phyloP scores from a whole-genome alignment of 2,113 vertebrate species.

The Bubo blakistoni region DNA sequence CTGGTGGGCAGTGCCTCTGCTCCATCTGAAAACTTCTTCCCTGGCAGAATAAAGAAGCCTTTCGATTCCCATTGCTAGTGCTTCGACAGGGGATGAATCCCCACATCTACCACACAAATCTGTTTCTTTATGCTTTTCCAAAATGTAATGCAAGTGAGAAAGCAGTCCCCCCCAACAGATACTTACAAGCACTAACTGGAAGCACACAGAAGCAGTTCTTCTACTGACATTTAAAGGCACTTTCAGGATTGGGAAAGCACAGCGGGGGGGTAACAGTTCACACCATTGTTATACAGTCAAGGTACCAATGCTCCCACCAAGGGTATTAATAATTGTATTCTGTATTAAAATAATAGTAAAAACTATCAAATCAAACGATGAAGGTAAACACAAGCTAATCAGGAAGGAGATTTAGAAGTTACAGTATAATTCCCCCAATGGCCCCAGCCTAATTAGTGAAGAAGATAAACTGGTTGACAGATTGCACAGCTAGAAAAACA shows the following conservation, averaged over 20 bases:
- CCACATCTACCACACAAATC: not conserved
- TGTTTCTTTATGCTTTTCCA: not conserved
- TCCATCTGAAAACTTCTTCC: not conserved
- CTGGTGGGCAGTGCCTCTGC: fast-evolving
- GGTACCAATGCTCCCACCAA: not conserved
- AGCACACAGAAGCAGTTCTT: not conserved
- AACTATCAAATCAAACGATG: not conserved
- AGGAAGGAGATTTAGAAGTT: conserved; percentile 46
- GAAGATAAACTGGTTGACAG: conserved; percentile 63
- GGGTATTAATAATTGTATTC: not conserved
- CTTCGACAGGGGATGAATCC: not conserved
- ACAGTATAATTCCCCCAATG: conserved; percentile 35
- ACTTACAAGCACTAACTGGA: not conserved
- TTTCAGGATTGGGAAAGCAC: not conserved
- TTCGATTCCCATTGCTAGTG: not conserved
- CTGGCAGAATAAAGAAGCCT: not conserved
- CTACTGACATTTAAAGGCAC: not conserved
- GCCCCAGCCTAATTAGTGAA: conserved; percentile 54
- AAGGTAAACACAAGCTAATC: conserved; percentile 57
- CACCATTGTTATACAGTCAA: not conserved
- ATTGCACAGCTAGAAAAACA: conserved; percentile 55
- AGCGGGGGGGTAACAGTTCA: not conserved
- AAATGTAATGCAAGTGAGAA: not conserved
- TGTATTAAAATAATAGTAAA: not conserved
- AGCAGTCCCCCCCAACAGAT: fast-evolving